Evolutionary conservation across 2,113 vertebrate species (phyloP).

Genomic region (Pungitius pungitius): DNA sequence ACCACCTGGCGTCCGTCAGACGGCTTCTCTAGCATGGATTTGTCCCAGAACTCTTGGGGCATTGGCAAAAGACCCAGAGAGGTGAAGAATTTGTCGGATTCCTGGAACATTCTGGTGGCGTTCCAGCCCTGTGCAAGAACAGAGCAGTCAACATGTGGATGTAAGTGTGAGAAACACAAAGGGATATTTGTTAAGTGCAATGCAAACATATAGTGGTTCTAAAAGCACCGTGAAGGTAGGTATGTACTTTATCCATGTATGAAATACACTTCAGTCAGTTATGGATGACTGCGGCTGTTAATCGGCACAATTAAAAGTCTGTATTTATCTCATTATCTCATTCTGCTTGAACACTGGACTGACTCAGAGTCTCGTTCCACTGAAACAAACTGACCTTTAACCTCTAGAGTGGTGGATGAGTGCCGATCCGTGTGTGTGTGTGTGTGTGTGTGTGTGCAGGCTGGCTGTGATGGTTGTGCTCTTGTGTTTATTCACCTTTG

Average conservation of each 20-base stretch:
- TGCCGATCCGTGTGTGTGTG: neutral
- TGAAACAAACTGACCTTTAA: slow-evolving; percentile 2
- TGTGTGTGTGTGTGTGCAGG: slow-evolving; percentile 2
- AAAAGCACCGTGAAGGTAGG: neutral
- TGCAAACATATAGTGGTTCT: neutral
- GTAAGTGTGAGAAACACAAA: neutral
- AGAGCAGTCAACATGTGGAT: slow-evolving; percentile 2
- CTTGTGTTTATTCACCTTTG: slow-evolving; percentile 78
- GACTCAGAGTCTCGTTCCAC: neutral
- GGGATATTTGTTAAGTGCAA: neutral
- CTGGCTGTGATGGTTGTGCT: neutral
- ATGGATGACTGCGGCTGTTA: slow-evolving; percentile 7
- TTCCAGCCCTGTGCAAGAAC: slow-evolving; percentile 85
- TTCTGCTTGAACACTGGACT: neutral
- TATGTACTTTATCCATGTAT: neutral
- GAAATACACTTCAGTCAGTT: slow-evolving; percentile 9
- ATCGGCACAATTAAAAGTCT: neutral
- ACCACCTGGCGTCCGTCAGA: slow-evolving; percentile 90
- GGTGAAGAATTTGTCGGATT: slow-evolving; percentile 88
- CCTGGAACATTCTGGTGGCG: slow-evolving; percentile 88
- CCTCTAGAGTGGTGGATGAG: slow-evolving; percentile 1
- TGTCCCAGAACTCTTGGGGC: slow-evolving; percentile 87
- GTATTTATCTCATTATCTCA: slow-evolving; percentile 2
- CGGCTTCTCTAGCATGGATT: slow-evolving; percentile 95
- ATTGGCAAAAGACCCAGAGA: slow-evolving; percentile 88